Percentiles rank a stretch among this genome's conserved stretches.
These are phyloP conservation scores for Acanthiza pusilla DNA, from an alignment of 2,797 vertebrate species.

Conservation along the genomic window DNA sequence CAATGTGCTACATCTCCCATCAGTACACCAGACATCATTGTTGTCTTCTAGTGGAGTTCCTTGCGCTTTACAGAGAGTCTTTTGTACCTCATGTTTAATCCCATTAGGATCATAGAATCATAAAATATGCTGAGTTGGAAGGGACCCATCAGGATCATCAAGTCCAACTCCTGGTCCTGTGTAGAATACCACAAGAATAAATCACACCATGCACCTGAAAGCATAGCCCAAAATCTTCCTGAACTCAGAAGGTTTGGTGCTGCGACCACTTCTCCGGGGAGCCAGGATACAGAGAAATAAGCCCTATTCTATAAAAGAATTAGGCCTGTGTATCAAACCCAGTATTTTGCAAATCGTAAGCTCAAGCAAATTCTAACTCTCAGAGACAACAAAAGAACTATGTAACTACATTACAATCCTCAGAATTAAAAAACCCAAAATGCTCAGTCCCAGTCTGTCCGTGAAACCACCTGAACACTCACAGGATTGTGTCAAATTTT, in stretches of 20 bases:
- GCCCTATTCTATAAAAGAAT: background rate
- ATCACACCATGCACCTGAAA: background rate
- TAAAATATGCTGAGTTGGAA: background rate
- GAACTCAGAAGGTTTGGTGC: background rate
- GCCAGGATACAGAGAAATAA: background rate
- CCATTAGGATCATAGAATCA: background rate
- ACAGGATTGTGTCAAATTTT: background rate
- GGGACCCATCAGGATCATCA: background rate
- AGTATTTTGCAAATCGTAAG: background rate
- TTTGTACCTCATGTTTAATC: background rate
- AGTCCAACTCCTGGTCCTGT: background rate
- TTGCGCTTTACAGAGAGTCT: background rate
- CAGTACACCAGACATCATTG: fast-evolving
- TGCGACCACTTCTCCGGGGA: background rate
- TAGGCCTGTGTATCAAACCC: background rate
- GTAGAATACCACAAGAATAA: background rate
- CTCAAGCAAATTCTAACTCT: background rate
- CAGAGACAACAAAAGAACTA: background rate
- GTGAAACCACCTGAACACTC: background rate
- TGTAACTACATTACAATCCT: background rate
- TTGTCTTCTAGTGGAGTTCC: fast-evolving
- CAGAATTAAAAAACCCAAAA: background rate
- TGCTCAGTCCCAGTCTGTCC: background rate
- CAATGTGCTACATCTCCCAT: background rate
- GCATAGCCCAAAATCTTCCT: fast-evolving